Evolutionary conservation across 2,888 invertebrate species (phyloP).

Genomic region (Notodonta dromedarius): DNA sequence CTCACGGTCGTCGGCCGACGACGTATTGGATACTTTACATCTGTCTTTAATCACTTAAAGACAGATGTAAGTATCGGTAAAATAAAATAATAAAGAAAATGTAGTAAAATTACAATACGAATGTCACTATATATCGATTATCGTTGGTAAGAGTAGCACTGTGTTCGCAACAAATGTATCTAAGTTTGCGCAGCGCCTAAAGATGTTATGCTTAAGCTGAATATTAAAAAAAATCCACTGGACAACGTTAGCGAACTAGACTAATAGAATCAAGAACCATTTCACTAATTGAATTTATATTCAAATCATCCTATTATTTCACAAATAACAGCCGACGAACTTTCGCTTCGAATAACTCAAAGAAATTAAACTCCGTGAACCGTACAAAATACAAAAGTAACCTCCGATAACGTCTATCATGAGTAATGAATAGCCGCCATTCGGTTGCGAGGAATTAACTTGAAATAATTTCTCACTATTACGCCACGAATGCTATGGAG

Average conservation of each 20-base stretch:
- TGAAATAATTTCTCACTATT: constrained; percentile 37
- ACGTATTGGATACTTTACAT: no score
- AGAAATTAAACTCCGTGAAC: constrained; percentile 20
- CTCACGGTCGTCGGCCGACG: no score
- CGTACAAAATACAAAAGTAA: constrained; percentile 36
- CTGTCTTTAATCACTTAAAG: no score
- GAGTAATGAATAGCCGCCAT: constrained; percentile 32
- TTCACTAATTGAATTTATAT: constrained; percentile 4
- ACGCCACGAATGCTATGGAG: constrained; percentile 22
- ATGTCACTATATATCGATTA: no score
- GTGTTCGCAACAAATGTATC: no score
- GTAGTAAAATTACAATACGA: no score
- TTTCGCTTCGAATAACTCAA: constrained; percentile 5
- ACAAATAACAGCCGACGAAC: constrained; percentile 1
- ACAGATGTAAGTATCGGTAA: no score
- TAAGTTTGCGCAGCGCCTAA: no score
- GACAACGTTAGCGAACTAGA: background rate
- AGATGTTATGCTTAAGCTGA: no score
- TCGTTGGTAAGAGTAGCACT: no score
- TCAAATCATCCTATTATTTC: constrained; percentile 7
- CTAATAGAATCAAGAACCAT: background rate
- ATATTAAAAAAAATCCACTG: background rate
- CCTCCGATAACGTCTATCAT: constrained; percentile 40
- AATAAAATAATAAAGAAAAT: no score
- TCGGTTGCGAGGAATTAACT: constrained; percentile 32